Evolutionary conservation across 2,113 vertebrate genomes (phyloP), one percentile per base, ranked within the genome.

Genomic region (Coturnix japonica): DNA sequence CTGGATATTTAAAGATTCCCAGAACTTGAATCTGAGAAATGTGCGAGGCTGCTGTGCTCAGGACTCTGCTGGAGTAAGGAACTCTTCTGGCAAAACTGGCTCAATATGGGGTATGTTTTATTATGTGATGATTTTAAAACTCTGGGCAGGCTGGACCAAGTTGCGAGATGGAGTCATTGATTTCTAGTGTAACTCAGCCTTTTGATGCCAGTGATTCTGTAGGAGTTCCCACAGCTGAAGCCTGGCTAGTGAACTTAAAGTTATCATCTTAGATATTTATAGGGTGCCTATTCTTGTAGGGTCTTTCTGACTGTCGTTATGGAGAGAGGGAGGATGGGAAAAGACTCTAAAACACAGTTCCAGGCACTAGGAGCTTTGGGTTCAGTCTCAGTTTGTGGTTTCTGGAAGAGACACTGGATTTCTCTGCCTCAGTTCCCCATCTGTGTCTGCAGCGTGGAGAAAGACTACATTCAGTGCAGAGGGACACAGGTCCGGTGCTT

Each of bases 211-310:
- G 44, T 41, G 53, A 65, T 89, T 30, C 54, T 85, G 21, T 67
- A 66, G 19, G 46, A 70, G 74, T 93, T 95, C 89, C 78, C 89
- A 93, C 6, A 28, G 71, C 71, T 90, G 28, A 76, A 73, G 70
- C 26, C 74, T 89, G 70, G 53, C 60, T 47, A 37, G 51, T 44
- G 75, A 87, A 66, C 71, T 51, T 72, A 12, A 65, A 88, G n/a
- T 91, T 95, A 73, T 87, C 77, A 73, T 87, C 74, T 70, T 53
- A 60, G 71, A 54, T 93, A 96, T 95, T 95, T 94, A 91, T 93
- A 95, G 89, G 37, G 66, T 85, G 81, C 56, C 81, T 90, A 31
- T 92, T 95, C 74, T 80, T 89, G 71, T 33, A 87, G 59, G 20
- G 23, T 67, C 63, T 87, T 89, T 92, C 86, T 92, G 89, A 16